Evolutionary conservation across 2,113 vertebrate species (phyloP), one percentile per base, ranked within the genome.

Genomic region (Oxygymnocypris stewartii): DNA sequence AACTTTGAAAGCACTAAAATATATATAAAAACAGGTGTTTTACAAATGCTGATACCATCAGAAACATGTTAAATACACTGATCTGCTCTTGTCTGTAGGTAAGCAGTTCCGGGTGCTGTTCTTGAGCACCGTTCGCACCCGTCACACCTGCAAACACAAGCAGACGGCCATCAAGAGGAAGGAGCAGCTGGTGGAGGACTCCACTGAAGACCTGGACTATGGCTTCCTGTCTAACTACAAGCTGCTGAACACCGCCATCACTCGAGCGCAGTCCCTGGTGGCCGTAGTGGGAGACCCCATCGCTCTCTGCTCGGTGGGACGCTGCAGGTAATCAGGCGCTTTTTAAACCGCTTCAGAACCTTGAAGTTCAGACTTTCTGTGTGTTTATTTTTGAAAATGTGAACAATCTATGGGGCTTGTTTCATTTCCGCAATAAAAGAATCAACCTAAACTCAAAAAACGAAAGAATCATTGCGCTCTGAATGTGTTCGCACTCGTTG

Each of bases 171-270:
- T 99, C 92, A 99, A 98, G 93, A 96, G 98, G 86, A 99, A 99
- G 93, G 98, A 99, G 81, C 98, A 99, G 92, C 94, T 99, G 59
- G 94, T 98, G 89, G 98, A 99, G 94, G 98, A 99, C 92, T 99
- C 98, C 3, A 99, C 97, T 0, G 98, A 99, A 86, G 98, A 99
- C 87, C 95, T 99, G 82, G 98, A 99, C 95, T 99, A 99, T 31
- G 98, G 98, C 87, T 99, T 99, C 93, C 94, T 99, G 79, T 99
- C 98, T 82, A 99, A 99, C 93, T 99, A 99, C 94, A 99, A 99
- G 91, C 97, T 99, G 86, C 97, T 99, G 69, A 99, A 99, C 93
- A 99, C 98, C 40, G 98, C 98, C 95, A 99, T 99, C 94, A 99
- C 98, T 40, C 95, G 98, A 91, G 97, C 98, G 57, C 98, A 99